These are phyloP conservation scores for Acanthaster planci DNA, from an alignment of 35 echinoderm and acorn worm genomes.

Conservation along the genomic window DNA sequence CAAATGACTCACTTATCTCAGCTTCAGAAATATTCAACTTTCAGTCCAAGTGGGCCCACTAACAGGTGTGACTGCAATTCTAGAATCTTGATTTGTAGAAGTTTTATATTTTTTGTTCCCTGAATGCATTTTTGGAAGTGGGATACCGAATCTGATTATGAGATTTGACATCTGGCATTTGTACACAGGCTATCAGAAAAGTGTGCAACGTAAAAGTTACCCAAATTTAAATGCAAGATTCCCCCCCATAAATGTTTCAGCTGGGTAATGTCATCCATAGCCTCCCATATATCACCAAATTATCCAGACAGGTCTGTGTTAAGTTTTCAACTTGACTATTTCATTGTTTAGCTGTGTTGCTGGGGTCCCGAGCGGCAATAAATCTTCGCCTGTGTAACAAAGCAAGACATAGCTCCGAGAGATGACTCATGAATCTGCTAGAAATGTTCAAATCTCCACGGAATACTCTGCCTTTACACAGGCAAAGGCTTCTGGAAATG, in stretches of 20 bases:
- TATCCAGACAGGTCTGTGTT: background rate
- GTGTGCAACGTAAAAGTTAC: background rate
- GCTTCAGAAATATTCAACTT: too few relatives aligned
- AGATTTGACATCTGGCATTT: too few relatives aligned
- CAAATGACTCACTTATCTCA: too few relatives aligned
- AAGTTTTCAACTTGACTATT: background rate
- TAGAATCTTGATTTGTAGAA: too few relatives aligned
- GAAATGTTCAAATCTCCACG: background rate
- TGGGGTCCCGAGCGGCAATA: background rate
- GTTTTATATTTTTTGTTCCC: too few relatives aligned
- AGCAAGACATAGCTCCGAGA: slow-evolving; percentile 17
- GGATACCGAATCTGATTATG: too few relatives aligned
- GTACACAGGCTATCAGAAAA: too few relatives aligned
- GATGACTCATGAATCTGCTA: background rate
- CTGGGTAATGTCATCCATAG: background rate
- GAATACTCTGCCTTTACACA: background rate
- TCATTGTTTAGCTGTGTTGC: slow-evolving; percentile 4
- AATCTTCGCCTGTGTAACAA: slow-evolving; percentile 7
- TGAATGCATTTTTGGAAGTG: too few relatives aligned
- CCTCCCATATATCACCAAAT: slow-evolving; percentile 28
- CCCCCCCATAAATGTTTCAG: background rate
- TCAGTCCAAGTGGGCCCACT: too few relatives aligned
- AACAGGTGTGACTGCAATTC: too few relatives aligned
- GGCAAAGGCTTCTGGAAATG: background rate
- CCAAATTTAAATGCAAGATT: background rate